Evolutionary conservation across 2,113 vertebrate species (phyloP).

Genomic region (Triplophysa siluroides): DNA sequence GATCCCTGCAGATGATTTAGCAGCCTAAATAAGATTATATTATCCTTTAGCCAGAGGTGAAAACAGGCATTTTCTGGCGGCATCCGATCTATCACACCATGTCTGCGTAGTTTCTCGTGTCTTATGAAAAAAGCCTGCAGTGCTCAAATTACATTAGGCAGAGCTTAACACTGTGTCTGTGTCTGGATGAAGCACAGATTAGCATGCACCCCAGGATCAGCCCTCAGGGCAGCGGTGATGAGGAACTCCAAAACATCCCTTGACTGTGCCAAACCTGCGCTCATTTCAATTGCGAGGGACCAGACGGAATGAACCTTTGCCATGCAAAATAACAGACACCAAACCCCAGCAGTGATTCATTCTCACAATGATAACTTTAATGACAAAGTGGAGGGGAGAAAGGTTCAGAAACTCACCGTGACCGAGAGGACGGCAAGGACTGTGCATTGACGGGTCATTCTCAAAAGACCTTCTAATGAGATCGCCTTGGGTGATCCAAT

Average conservation of each 20-base stretch:
- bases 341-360: conserved; percentile 59
- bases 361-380: conserved; percentile 58
- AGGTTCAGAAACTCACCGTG: neutral
- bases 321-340: conserved; percentile 56
- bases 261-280: conserved; percentile 54
- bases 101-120: conserved; percentile 59
- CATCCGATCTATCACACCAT: conserved; percentile 74
- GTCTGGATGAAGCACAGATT: conserved; percentile 67
- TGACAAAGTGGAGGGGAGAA: conserved; percentile 58
- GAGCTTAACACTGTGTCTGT: conserved; percentile 66
- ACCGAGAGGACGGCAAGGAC: neutral
- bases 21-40: conserved; percentile 76
- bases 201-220: conserved; percentile 62
- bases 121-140: conserved; percentile 52
- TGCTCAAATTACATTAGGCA: conserved; percentile 71
- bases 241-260: conserved; percentile 56
- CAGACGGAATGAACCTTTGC: conserved; percentile 58
- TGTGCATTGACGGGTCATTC: neutral
- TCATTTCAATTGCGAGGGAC: conserved; percentile 60
- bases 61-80: conserved; percentile 70
- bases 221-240: conserved; percentile 49
- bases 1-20: conserved; percentile 77
- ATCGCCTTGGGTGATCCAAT: too few species aligned
- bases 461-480: too few species aligned
- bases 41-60: conserved; percentile 71